Conservation (phyloP, 2,888 invertebrate species). For the Crioceris asparagi region DNA sequence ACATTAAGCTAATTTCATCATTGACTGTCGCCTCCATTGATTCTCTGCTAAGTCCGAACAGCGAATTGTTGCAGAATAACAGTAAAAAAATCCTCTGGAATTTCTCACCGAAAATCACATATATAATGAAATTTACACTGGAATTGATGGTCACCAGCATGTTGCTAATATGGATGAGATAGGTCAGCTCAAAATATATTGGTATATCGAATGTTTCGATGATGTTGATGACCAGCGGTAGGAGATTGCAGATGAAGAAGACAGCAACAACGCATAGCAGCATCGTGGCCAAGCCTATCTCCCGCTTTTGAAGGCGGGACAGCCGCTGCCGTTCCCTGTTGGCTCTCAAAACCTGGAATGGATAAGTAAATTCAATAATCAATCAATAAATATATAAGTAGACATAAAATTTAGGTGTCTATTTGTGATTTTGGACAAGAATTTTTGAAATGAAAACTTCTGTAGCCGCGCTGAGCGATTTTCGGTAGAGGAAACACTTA, state of each 20-base stretch:
- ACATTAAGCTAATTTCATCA: conserved; percentile 67
- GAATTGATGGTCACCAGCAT: conserved; percentile 93
- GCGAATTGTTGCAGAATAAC: conserved; percentile 31
- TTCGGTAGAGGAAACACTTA: no score
- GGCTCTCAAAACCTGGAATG: conserved; percentile 66
- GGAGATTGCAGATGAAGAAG: conserved; percentile 85
- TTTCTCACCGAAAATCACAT: conserved; percentile 95
- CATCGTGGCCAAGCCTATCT: conserved; percentile 92
- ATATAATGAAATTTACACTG: conserved; percentile 94
- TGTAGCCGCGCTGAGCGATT: no score
- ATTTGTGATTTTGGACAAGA: no score
- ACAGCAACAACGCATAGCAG: conserved; percentile 87
- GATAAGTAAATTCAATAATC: background rate
- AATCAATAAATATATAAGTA: no score
- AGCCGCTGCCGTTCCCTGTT: conserved; percentile 82
- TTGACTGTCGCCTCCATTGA: conserved; percentile 63
- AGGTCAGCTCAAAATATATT: conserved; percentile 43
- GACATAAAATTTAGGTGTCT: no score
- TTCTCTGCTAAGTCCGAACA: conserved; percentile 46
- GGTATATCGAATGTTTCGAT: conserved; percentile 62
- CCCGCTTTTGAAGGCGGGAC: conserved; percentile 80
- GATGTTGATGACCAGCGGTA: conserved; percentile 77
- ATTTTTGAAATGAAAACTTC: no score
- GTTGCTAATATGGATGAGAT: conserved; percentile 74
- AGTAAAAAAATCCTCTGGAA: conserved; percentile 72